Conservation (phyloP, 2,888 invertebrate genomes). For the Corbicula japonica region DNA sequence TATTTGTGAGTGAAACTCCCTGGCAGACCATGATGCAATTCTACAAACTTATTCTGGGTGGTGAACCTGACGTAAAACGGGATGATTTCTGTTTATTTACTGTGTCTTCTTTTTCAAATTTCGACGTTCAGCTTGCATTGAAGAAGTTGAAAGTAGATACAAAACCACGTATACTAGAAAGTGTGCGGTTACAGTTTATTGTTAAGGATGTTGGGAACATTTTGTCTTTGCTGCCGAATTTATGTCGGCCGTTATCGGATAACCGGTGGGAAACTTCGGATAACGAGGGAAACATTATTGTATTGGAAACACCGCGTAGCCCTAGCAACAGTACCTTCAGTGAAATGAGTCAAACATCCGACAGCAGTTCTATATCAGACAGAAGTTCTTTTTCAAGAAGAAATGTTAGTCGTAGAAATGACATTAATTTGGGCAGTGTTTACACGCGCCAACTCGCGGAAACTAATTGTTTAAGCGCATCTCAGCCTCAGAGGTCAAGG, state of each 20-base stretch:
- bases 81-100: constrained; percentile 83
- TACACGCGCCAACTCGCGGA: not conserved
- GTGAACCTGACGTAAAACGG: constrained; percentile 76
- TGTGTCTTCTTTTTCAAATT: constrained; percentile 73
- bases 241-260: constrained; percentile 78
- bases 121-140: constrained; percentile 81
- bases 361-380: constrained; percentile 53
- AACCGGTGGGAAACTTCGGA: constrained; percentile 82
- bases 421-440: not conserved
- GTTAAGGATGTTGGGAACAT: constrained; percentile 80
- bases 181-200: constrained; percentile 75
- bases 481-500: constrained; percentile 14
- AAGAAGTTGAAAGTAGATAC: constrained; percentile 75
- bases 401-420: not conserved
- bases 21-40: constrained; percentile 82
- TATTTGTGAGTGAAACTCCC: constrained; percentile 77
- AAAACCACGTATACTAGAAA: constrained; percentile 68
- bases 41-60: constrained; percentile 78
- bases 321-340: constrained; percentile 47
- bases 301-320: constrained; percentile 70
- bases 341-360: constrained; percentile 58
- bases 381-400: constrained; percentile 33
- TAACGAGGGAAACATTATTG: constrained; percentile 81
- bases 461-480: not conserved
- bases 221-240: constrained; percentile 81